phyloP scores from a whole-genome alignment of 2,113 vertebrate genomes.

The Myxocyprinus asiaticus region DNA sequence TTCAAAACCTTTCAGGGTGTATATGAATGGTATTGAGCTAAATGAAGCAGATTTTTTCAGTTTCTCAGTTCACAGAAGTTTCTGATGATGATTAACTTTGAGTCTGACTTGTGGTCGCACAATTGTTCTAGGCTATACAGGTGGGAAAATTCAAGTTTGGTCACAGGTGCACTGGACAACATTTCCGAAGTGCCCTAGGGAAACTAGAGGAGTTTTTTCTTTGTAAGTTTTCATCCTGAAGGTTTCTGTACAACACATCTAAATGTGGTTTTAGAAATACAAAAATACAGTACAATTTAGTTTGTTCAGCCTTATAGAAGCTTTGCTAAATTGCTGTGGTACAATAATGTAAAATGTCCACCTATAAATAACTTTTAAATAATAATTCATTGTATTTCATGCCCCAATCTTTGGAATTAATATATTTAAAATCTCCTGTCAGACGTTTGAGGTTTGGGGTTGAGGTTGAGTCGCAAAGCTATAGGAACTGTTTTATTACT shows the following conservation, averaged over 20 bases:
- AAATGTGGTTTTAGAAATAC: neutral
- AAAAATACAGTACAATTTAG: neutral
- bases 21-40: neutral
- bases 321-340: neutral
- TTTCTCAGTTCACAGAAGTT: conserved; percentile 9
- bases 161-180: conserved; percentile 34
- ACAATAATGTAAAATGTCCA: no score
- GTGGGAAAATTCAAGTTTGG: conserved; percentile 30
- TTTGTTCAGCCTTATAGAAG: neutral
- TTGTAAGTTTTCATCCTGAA: neutral
- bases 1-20: neutral
- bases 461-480: no score
- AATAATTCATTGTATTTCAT: no score
- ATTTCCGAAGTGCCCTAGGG: neutral
- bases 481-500: no score
- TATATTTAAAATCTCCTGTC: no score
- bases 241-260: neutral
- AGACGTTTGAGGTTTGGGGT: no score
- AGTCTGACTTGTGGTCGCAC: conserved; percentile 12
- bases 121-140: neutral
- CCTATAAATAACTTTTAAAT: no score
- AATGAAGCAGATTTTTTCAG: no score
- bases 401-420: no score
- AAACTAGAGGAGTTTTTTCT: neutral
- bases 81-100: conserved; percentile 47